phyloP scores from a whole-genome alignment of 2,888 invertebrate genomes.

The Drosophila bunnanda region DNA sequence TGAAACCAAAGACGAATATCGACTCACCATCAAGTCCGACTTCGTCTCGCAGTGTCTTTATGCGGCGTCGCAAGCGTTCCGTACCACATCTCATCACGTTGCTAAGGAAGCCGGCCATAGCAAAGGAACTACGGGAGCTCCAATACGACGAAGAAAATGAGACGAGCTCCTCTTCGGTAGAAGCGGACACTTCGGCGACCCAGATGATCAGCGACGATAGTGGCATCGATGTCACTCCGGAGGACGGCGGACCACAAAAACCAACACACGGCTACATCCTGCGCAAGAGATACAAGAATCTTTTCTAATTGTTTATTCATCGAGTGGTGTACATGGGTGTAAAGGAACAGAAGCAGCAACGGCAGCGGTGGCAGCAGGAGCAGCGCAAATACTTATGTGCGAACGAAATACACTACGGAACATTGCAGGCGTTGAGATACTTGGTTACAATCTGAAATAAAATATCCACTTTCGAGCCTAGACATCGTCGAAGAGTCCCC shows the following conservation, averaged over 20 bases:
- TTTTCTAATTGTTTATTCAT: constrained; percentile 47
- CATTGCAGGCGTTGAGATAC: constrained; percentile 43
- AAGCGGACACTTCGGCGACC: not conserved
- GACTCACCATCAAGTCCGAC: constrained; percentile 23
- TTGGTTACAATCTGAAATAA: constrained; percentile 24
- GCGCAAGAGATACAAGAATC: not conserved
- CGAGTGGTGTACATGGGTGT: constrained; percentile 49
- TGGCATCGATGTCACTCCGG: constrained; percentile 3
- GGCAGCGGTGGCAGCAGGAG: constrained; percentile 30
- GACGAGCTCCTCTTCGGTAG: not conserved
- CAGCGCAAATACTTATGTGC: constrained; percentile 41
- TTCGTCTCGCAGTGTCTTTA: constrained; percentile 22
- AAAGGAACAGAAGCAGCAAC: constrained; percentile 60
- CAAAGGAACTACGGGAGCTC: not conserved
- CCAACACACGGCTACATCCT: not conserved
- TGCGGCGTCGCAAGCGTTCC: constrained; percentile 43
- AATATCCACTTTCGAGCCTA: constrained; percentile 81
- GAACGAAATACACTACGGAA: constrained; percentile 50
- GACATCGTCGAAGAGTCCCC: constrained; percentile 93
- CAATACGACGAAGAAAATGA: not conserved
- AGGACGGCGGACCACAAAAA: too few species aligned
- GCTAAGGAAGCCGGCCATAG: not conserved
- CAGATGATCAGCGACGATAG: not conserved
- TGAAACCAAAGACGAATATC: too few species aligned
- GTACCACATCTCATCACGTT: constrained; percentile 35